phyloP scores from a whole-genome alignment of 2,797 vertebrate genomes.

The Sorex maritimensis region DNA sequence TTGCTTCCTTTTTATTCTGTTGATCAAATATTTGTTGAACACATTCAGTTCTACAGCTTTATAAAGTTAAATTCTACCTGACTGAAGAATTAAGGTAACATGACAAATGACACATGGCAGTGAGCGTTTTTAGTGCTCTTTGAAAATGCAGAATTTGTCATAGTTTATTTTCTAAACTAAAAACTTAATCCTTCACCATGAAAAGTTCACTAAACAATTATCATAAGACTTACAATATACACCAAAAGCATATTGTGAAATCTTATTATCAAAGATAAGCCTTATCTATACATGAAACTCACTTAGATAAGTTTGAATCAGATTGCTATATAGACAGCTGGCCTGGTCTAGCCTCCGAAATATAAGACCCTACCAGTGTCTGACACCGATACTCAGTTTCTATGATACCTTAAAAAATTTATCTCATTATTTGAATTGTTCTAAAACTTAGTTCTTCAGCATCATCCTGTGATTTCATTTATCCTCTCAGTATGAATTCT shows the following conservation, averaged over 20 bases:
- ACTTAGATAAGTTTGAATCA: not conserved
- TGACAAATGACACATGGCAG: no score
- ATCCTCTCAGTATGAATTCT: not conserved
- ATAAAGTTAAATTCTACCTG: not conserved
- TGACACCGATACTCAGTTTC: not conserved
- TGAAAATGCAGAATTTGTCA: not conserved
- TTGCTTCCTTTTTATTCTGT: not conserved
- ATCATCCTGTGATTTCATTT: slow-evolving; percentile 5
- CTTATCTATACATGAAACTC: not conserved
- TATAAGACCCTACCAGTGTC: not conserved
- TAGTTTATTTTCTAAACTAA: not conserved
- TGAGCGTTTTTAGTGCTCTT: not conserved
- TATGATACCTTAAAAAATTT: not conserved
- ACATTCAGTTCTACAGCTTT: not conserved
- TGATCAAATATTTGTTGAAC: not conserved
- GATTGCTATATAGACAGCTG: not conserved
- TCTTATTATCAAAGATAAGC: not conserved
- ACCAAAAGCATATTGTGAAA: not conserved
- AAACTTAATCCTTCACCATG: not conserved
- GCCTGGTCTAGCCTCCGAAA: not conserved
- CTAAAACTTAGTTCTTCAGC: not conserved
- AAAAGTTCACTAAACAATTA: not conserved
- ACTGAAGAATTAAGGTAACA: not conserved
- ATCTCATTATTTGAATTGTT: not conserved
- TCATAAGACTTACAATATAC: not conserved